These are phyloP conservation scores for Dendrocopos noguchii DNA, from an alignment of 2,113 vertebrate genomes.

Conservation along the genomic window DNA sequence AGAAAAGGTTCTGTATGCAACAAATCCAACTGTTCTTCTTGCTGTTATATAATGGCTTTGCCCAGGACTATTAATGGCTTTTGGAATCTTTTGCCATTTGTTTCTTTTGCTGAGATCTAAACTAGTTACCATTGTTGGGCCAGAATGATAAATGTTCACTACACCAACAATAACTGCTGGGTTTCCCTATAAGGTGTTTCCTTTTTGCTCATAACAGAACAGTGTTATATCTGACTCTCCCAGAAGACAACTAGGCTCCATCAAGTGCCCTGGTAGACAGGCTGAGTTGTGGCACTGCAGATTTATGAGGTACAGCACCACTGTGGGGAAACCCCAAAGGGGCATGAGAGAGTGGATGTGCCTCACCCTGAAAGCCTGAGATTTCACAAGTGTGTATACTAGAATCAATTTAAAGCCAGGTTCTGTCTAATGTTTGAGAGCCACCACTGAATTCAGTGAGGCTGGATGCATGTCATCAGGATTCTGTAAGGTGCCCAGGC, in stretches of 20 bases:
- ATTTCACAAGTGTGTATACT: background rate
- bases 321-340: background rate
- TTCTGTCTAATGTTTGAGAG: background rate
- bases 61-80: background rate
- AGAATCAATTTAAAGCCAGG: background rate
- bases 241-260: too few species aligned
- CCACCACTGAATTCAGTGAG: background rate
- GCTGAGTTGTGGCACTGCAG: background rate
- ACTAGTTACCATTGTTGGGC: background rate
- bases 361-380: background rate
- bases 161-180: background rate
- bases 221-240: background rate
- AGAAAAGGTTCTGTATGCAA: background rate
- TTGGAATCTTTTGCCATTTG: background rate
- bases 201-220: background rate
- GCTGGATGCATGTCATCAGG: accelerated
- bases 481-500: background rate
- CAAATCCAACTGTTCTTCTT: background rate
- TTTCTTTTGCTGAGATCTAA: background rate
- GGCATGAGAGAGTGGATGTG: background rate
- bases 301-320: background rate
- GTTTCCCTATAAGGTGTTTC: background rate
- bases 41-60: background rate
- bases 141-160: background rate
- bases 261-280: background rate